Base-by-base conservation (phyloP, 2,113 vertebrate genomes). In the Macquaria ambigua region DNA sequence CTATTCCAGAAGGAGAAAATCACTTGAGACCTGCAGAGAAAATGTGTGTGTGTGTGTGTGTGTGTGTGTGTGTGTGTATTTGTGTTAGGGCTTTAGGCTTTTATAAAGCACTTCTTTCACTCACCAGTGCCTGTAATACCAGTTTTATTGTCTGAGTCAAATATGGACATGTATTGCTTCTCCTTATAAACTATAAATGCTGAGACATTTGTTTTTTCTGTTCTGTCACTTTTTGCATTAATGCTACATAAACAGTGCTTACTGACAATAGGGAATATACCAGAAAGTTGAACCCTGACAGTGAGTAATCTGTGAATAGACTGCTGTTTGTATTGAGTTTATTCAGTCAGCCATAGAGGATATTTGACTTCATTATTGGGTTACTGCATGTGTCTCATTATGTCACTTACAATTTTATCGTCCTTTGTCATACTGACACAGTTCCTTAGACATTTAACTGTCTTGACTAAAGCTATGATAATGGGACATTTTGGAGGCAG, bases 111-210 rank as follows among this genome's bases (percentile, higher is more conserved):
- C 58, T 61, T 76, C 55, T 68, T 87, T 79, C 39, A 74, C 64
- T 63, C 74, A 55, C n/a, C 43, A 62, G 3, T 80, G 41, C 79
- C 53, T 77, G 86, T 77, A 53, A 37, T 79, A 79, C 86, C 79
- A 85, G 87, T 88, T 90, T 81, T 71, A 74, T 68, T 76, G 66
- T 88, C 72, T 64, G 14, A 77, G 43, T 72, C 6, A 39, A 20
- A 53, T 68, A 25, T 31, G 3, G 66, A 3, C 20, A 50, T 43
- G 48, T 25, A 37, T 6, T 34, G 16, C 28, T 69, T 77, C 55
- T 75, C 12, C 48, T 39, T 10, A 9, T 52, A 34, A 15, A 55
- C 16, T 50, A 37, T 63, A 14, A n/a, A 31, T 31, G 28, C 28
- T 21, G 5, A 75, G 41, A 50, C 58, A 23, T n/a, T 53, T 15